Evolutionary conservation across 2,113 vertebrate genomes (phyloP), one percentile per base, ranked within the genome.

Genomic region (Lontra canadensis): DNA sequence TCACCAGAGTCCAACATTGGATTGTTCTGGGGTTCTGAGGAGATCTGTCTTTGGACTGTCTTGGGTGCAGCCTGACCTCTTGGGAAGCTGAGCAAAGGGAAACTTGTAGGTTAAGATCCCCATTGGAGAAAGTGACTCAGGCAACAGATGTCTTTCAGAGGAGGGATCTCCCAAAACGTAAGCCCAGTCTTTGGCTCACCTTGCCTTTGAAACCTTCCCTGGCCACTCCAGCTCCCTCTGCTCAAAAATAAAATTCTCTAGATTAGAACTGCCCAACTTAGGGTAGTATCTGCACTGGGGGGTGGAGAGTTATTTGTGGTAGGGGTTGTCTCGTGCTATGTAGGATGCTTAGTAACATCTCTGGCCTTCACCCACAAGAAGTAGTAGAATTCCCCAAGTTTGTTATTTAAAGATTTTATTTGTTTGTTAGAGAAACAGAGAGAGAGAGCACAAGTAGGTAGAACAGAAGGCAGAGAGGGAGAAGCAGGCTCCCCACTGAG

Each of bases 171-270:
- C 57, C 69, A n/a, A 59, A 61, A 63, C 26, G 12, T 71, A 57
- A 31, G 57, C 74, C 55, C 26, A 76, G 73, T 44, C 65, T 34
- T 69, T 12, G 10, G 44, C 63, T 39, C 17, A 36, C 26, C 11
- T 90, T 90, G 65, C 31, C 74, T 94, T 69, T 63, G 57, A 63
- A 71, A 57, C 26, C 59, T 82, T 52, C 21, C 67, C 79, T 47
- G 86, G 29, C 18, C 5, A 14, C 25, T 47, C 20, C 6, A 17
- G 29, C n/a, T 26, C 1, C 31, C 34, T 44, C 17, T 20, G 23
- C 61, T 29, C 81, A 47, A n/a, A 26, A 57, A 44, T 82, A 31
- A 21, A 8, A 0, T 49, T 71, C 69, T 86, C 29, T 63, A n/a
- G 44, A 36, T 90, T 0, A 0, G 21, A 20, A 3, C 69, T 49